Evolutionary conservation across 2,888 invertebrate species (phyloP).

Genomic region (Noctua pronuba): DNA sequence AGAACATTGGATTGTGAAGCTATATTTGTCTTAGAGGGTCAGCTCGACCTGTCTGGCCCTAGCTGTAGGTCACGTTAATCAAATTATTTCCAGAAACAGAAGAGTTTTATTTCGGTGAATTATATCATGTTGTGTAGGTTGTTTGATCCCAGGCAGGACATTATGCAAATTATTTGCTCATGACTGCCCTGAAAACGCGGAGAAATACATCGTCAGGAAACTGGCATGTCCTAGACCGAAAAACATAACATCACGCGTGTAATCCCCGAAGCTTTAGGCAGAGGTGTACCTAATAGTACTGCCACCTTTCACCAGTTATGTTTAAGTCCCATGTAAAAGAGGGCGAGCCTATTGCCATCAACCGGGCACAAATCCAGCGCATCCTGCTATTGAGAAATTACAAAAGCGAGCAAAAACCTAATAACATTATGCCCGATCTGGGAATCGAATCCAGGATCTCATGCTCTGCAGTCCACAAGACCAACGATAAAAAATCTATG

Average conservation of each 20-base stretch:
- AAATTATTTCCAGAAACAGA: constrained; percentile 1
- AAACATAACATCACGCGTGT: no score
- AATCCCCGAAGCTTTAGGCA: no score
- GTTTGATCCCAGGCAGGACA: background rate
- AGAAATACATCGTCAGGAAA: background rate
- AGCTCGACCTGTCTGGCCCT: constrained; percentile 14
- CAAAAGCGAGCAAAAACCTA: no score
- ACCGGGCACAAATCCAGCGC: no score
- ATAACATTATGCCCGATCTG: no score
- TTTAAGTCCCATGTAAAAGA: no score
- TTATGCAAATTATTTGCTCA: background rate
- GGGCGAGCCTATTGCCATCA: no score
- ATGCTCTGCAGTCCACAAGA: no score
- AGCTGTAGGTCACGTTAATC: constrained; percentile 2
- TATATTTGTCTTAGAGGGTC: constrained; percentile 29
- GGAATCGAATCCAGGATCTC: no score
- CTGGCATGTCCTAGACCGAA: background rate
- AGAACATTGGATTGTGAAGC: background rate
- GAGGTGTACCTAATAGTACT: no score
- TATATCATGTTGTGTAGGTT: background rate
- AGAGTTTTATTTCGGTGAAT: background rate
- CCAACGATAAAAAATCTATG: background rate
- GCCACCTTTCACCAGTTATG: no score
- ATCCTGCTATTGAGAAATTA: no score
- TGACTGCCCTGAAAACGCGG: background rate